Evolutionary conservation across 2,113 vertebrate genomes (phyloP).

Genomic region (Mohoua ochrocephala): DNA sequence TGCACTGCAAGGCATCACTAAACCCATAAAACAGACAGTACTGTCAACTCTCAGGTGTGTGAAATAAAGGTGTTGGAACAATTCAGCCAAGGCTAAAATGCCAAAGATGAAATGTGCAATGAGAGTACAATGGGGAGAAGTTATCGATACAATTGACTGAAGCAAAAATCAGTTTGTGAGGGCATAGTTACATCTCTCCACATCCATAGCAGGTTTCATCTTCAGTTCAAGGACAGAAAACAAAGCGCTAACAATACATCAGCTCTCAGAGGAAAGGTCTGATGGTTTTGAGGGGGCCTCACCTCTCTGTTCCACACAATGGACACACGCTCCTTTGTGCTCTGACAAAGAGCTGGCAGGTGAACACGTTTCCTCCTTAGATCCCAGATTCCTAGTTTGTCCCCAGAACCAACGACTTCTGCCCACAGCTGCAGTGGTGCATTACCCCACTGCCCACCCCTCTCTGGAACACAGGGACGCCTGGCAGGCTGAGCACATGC

Average conservation of each 20-base stretch:
- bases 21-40: background rate
- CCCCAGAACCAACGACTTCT: background rate
- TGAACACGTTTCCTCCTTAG: background rate
- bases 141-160: background rate
- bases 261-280: background rate
- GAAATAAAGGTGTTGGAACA: background rate
- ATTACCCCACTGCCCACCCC: background rate
- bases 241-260: background rate
- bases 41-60: background rate
- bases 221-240: background rate
- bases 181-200: background rate
- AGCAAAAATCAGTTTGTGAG: background rate
- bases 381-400: background rate
- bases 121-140: background rate
- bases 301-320: fast-evolving
- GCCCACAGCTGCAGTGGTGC: background rate
- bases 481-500: background rate
- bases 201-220: background rate
- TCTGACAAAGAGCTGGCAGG: background rate
- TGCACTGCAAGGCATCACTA: background rate
- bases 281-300: background rate
- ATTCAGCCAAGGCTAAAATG: background rate
- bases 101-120: background rate
- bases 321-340: fast-evolving
- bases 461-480: fast-evolving